Conservation (phyloP, 2,888 invertebrate species). For the Xylota sylvarum region DNA sequence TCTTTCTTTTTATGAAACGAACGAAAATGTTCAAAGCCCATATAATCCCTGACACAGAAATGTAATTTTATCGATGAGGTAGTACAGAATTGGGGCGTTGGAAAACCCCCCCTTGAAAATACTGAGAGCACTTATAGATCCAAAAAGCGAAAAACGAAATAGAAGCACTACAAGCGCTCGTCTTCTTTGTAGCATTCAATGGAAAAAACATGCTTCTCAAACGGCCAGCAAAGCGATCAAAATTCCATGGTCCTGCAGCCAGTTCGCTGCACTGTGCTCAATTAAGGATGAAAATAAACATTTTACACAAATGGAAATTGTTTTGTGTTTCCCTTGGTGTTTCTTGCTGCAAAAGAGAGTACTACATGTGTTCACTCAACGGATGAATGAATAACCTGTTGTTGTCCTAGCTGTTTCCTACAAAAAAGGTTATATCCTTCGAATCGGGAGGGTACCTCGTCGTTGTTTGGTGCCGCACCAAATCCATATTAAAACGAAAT, state of each 20-base stretch:
- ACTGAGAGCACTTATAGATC: background rate
- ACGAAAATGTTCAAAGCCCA: background rate
- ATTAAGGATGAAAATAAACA: slow-evolving; percentile 74
- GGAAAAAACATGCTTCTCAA: slow-evolving; percentile 22
- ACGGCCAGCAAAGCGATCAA: slow-evolving; percentile 65
- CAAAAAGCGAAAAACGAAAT: background rate
- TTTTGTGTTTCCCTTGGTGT: slow-evolving; percentile 52
- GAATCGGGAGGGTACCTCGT: slow-evolving; percentile 14
- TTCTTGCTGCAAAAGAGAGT: slow-evolving; percentile 28
- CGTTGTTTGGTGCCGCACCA: slow-evolving; percentile 4
- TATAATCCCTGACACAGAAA: background rate
- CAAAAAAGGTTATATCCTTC: slow-evolving; percentile 37
- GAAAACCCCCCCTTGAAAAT: background rate
- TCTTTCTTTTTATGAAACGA: background rate
- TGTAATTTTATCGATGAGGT: background rate
- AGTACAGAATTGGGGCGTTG: background rate
- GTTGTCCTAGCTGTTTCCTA: slow-evolving; percentile 36
- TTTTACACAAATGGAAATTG: slow-evolving; percentile 66
- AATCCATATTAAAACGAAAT: slow-evolving; percentile 54
- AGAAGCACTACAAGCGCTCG: background rate
- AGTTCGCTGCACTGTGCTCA: slow-evolving; percentile 55
- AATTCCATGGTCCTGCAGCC: slow-evolving; percentile 63
- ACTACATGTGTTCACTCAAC: slow-evolving; percentile 52
- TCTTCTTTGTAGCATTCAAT: slow-evolving; percentile 23
- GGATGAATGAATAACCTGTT: slow-evolving; percentile 69